phyloP scores from a whole-genome alignment of 2,113 vertebrate species.

The Psittacus erithacus region DNA sequence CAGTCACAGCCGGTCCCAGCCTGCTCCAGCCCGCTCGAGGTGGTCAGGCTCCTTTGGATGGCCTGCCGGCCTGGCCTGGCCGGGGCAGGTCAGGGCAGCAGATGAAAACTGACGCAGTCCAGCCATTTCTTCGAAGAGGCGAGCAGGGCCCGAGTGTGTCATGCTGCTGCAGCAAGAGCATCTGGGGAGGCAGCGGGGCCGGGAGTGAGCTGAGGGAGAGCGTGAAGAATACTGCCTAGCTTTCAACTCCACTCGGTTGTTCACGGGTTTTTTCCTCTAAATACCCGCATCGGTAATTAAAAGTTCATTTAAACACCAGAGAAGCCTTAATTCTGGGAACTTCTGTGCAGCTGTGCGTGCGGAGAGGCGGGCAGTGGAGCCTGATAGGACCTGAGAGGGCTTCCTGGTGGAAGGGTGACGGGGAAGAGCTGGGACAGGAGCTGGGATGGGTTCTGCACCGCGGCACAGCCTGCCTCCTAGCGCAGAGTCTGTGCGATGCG shows the following conservation, averaged over 20 bases:
- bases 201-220: neutral
- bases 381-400: too few species aligned
- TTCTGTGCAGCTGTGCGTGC: accelerated
- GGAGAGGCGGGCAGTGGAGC: neutral
- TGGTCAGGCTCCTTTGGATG: neutral
- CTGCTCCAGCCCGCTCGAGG: accelerated
- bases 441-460: too few species aligned
- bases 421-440: neutral
- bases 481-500: accelerated
- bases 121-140: accelerated
- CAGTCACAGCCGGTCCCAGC: accelerated
- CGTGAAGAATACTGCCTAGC: neutral
- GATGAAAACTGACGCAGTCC: accelerated
- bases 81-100: neutral
- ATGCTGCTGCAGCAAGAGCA: neutral
- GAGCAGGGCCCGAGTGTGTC: neutral
- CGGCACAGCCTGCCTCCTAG: accelerated
- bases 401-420: accelerated
- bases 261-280: neutral
- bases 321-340: too few species aligned
- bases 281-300: accelerated
- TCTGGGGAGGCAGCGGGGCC: too few species aligned
- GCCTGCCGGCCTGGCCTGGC: accelerated
- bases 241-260: accelerated
- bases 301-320: neutral